These are phyloP conservation scores for Pollenia griseotomentosa DNA, from an alignment of 2,888 invertebrate genomes.

Conservation along the genomic window DNA sequence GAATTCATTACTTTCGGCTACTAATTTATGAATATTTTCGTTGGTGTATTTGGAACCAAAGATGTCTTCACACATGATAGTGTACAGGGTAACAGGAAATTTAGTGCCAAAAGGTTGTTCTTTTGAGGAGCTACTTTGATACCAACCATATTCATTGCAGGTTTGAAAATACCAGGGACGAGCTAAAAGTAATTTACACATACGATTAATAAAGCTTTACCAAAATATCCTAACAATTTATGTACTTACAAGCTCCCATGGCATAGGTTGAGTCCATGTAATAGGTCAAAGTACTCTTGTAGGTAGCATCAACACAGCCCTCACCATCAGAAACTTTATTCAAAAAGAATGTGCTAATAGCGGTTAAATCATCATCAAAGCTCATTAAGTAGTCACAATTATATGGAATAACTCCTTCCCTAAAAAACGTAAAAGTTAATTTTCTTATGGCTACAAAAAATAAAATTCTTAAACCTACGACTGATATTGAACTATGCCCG, in stretches of 20 bases:
- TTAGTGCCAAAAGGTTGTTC: constrained; percentile 86
- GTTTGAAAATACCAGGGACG: constrained; percentile 93
- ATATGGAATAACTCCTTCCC: constrained; percentile 75
- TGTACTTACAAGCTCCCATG: neutral
- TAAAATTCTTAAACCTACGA: constrained; percentile 74
- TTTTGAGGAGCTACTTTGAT: constrained; percentile 88
- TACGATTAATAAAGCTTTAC: too few relatives aligned
- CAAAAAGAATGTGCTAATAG: constrained; percentile 77
- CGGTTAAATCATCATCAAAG: constrained; percentile 77
- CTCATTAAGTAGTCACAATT: constrained; percentile 77
- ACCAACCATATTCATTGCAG: constrained; percentile 94
- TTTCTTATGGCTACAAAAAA: neutral
- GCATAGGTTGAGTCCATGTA: neutral
- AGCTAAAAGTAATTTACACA: constrained; percentile 83
- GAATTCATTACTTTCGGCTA: constrained; percentile 83
- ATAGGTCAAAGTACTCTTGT: neutral
- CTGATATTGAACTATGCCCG: constrained; percentile 81
- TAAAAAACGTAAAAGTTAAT: constrained; percentile 56
- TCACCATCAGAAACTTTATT: neutral
- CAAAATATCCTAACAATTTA: neutral
- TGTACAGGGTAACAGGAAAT: constrained; percentile 80
- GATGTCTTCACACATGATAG: constrained; percentile 79
- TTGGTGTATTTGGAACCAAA: constrained; percentile 78
- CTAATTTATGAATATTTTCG: constrained; percentile 74
- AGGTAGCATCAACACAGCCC: neutral